phyloP scores from a whole-genome alignment of 37 sponge, comb jelly and placozoan species.

The Tethya wilhelma region DNA sequence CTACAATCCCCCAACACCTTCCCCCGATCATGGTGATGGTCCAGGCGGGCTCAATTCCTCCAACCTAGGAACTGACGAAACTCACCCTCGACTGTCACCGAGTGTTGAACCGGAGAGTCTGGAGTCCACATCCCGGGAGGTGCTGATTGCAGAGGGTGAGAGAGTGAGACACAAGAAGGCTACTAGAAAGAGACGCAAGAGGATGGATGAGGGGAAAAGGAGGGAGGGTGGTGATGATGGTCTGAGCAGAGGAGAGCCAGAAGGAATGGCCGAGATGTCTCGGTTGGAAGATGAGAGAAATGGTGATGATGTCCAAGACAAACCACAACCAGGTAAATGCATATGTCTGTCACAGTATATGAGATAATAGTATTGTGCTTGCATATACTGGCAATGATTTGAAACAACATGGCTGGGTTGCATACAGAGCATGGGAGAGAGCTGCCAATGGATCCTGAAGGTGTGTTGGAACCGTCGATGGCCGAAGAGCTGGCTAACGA shows the following conservation, averaged over 20 bases:
- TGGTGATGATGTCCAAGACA: no score
- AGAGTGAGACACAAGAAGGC: conserved; percentile 1
- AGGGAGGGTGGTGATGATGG: neutral
- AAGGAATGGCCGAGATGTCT: neutral
- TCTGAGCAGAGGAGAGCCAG: neutral
- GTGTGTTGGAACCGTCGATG: no score
- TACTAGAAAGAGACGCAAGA: neutral
- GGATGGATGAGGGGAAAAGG: neutral
- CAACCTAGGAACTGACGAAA: no score
- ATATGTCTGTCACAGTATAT: no score
- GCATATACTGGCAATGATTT: no score
- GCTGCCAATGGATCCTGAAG: no score
- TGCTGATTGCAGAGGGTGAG: neutral
- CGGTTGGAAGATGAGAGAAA: neutral
- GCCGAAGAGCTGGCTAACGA: no score
- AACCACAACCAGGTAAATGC: no score
- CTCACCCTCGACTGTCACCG: no score
- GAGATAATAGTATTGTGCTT: no score
- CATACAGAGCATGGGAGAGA: no score
- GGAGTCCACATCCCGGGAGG: conserved; percentile 3
- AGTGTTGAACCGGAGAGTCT: neutral
- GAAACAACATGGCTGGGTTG: no score
- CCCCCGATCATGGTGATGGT: neutral
- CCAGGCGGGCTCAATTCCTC: neutral
- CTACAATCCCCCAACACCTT: conserved; percentile 15